Evolutionary conservation across 2,888 invertebrate genomes (phyloP), one percentile per base, ranked within the genome.

Genomic region (Nymphalis urticae): DNA sequence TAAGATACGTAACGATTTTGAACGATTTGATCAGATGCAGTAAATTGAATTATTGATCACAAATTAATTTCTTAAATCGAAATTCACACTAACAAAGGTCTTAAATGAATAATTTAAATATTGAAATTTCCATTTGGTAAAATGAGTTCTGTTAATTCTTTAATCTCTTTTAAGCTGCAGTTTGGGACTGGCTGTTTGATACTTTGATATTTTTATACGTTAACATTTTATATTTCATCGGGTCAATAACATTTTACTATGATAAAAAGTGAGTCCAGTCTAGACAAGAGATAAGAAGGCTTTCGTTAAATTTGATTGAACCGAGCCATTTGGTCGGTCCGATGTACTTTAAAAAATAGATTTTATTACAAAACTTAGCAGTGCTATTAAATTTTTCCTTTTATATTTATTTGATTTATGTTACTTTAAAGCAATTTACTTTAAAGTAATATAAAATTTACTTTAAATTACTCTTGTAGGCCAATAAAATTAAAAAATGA

Each of bases 211-310:
- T 54, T 54, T 32, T 24, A n/a, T 27, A 32, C 8, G 54, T 42
- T 62, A 65, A 63, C 42, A 13, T 42, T 70, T 70, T 65, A 13
- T 65, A 68, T 65, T 58, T 48, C 60, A 32, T 36, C 62, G 67
- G 68, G 64, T 70, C 70, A 70, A 65, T 60, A 62, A 59, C 68
- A 53, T 68, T 68, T 58, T 17, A 53, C 42, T 59, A 65, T 69
- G 65, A 73, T 72, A 68, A 71, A 62, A 69, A 68, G 50, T 68
- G 53, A 64, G 58, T 69, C 60, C 68, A 53, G 75, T 73, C 75
- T 75, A 75, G 75, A 75, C 75, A 68, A 62, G 66, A 71, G 72
- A 74, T 70, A 71, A 72, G 64, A 62, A 66, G 62, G 59, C 54
- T 68, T 72, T 63, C 65, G 56, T 64, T 66, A 67, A 73, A 63